phyloP scores from a whole-genome alignment of 2,797 vertebrate species.

The Galago senegalensis region DNA sequence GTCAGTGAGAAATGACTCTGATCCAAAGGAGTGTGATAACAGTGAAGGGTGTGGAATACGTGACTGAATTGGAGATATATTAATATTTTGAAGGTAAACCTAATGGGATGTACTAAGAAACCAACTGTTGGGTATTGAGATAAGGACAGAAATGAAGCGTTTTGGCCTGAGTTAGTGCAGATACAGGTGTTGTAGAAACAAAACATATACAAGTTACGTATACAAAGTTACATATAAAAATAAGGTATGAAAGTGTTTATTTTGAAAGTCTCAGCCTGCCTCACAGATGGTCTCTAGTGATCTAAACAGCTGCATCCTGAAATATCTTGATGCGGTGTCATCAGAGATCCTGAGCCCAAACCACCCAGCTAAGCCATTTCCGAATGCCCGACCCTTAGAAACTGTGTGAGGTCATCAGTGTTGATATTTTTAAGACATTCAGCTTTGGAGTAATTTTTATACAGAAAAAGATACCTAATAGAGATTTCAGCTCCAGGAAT shows the following conservation, averaged over 20 bases:
- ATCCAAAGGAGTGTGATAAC: neutral
- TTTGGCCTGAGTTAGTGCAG: conserved; percentile 6
- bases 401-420: neutral
- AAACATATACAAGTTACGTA: neutral
- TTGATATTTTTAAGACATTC: conserved; percentile 43
- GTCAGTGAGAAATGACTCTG: neutral
- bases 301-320: neutral
- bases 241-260: neutral
- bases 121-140: neutral
- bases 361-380: neutral
- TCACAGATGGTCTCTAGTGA: neutral
- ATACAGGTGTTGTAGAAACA: neutral
- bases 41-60: neutral
- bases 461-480: neutral
- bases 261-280: neutral
- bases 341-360: conserved; percentile 14
- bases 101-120: neutral
- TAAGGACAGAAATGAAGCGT: neutral
- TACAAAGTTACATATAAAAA: conserved; percentile 56
- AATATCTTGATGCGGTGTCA: neutral
- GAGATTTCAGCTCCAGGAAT: conserved; percentile 7
- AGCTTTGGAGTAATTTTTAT: neutral
- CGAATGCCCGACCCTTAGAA: neutral
- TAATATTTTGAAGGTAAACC: conserved; percentile 1
- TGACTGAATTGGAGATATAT: neutral